phyloP scores from a whole-genome alignment of 2,888 invertebrate species.

The Drosophila falleni region DNA sequence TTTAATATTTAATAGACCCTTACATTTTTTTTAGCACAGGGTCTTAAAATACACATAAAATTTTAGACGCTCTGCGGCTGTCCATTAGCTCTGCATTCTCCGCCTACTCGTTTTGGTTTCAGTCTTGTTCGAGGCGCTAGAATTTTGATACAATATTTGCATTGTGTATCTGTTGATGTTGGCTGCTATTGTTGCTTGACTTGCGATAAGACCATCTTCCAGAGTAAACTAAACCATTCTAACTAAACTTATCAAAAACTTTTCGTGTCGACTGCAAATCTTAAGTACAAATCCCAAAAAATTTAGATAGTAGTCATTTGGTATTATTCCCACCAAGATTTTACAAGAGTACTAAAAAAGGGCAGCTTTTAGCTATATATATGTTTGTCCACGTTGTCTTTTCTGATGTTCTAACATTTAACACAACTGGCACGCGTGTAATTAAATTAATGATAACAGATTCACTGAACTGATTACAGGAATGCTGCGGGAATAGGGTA shows the following conservation, averaged over 20 bases:
- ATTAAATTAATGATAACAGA: conserved; percentile 19
- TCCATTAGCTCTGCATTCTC: conserved; percentile 33
- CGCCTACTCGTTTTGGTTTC: background rate
- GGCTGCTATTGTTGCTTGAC: background rate
- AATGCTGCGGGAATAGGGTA: background rate
- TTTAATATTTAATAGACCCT: background rate
- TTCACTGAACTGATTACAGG: background rate
- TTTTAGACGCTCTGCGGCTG: conserved; percentile 21
- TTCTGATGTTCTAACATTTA: conserved; percentile 1
- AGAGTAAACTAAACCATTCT: conserved; percentile 7
- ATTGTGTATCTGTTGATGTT: conserved; percentile 42
- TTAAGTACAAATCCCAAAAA: conserved; percentile 20
- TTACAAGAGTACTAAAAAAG: conserved; percentile 19
- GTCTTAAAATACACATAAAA: conserved; percentile 13
- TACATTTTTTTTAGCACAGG: background rate
- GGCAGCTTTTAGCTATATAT: conserved; percentile 34
- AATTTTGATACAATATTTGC: conserved; percentile 47
- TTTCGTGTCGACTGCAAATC: conserved; percentile 28
- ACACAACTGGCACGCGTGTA: conserved; percentile 24
- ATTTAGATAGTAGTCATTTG: conserved; percentile 32
- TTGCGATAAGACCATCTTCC: conserved; percentile 33
- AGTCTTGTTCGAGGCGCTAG: conserved; percentile 28
- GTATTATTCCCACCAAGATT: conserved; percentile 14
- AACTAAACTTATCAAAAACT: conserved; percentile 34
- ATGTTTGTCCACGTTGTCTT: conserved; percentile 13